Evolutionary conservation across 1,140 invertebrate genomes (phyloP).

Genomic region (Drosophila erecta): DNA sequence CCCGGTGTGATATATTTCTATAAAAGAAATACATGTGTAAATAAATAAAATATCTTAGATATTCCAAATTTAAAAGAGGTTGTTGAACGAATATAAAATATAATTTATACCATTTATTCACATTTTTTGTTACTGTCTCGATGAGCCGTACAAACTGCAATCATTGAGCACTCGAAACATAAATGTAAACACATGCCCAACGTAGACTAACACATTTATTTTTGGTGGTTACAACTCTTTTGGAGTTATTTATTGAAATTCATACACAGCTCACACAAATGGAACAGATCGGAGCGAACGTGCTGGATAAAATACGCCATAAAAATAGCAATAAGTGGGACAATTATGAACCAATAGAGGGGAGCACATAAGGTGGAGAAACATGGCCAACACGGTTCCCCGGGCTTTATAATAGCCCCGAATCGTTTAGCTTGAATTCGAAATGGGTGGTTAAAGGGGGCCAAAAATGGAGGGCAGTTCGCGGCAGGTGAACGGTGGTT

Average conservation of each 20-base stretch:
- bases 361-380: not conserved
- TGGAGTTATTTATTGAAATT: constrained; percentile 69
- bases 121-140: constrained; percentile 8
- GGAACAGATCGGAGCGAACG: constrained; percentile 38
- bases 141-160: constrained; percentile 45
- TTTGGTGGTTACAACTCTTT: constrained; percentile 62
- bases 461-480: not conserved
- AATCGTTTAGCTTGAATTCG: constrained; percentile 26
- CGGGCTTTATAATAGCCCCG: constrained; percentile 35
- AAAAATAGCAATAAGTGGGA: constrained; percentile 43
- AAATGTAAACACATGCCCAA: constrained; percentile 12
- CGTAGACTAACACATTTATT: not conserved
- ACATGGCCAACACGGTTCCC: constrained; percentile 17
- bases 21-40: too few relatives aligned
- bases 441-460: constrained; percentile 11
- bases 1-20: too few relatives aligned
- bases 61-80: too few relatives aligned
- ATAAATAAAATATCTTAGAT: too few relatives aligned
- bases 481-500: constrained; percentile 17
- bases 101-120: not conserved
- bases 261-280: constrained; percentile 33
- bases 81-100: too few relatives aligned
- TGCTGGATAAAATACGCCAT: constrained; percentile 36
- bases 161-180: constrained; percentile 43
- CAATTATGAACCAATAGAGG: constrained; percentile 45